Base-by-base conservation (phyloP, 2,888 invertebrate genomes). In the Xanthorhoe designata region DNA sequence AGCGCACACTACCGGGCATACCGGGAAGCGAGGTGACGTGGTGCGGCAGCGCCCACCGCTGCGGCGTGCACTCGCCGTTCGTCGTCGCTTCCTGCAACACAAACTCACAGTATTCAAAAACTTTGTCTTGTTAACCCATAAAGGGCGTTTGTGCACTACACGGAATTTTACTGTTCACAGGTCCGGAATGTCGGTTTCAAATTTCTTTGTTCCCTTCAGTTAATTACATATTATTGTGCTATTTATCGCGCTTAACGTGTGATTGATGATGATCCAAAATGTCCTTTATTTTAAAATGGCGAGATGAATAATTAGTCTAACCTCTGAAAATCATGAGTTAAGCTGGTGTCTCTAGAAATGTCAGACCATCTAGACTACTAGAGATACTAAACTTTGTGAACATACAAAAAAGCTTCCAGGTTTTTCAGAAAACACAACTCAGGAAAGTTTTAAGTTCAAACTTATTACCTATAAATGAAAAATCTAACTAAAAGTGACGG, bases 1-100 rank as follows among this genome's bases (percentile, higher is more conserved):
- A 60, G 17, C 29, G 57, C 53, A 64, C 59, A 61, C 61, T 70
- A 68, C 64, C 68, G 57, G 54, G 61, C 72, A 76, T 87, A 95
- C 95, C 95, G 73, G 95, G 95, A 70, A 95, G 83, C 10, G 95
- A 95, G 50, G 94, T 94, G 68, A 94, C 94, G 82, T 94, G 95
- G 69, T 94, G 95, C 75, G 95, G 95, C 69, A 95, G 79, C 45
- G 92, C 90, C 94, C 94, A 94, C 66, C 94, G 92, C 72, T 93
- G 93, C 51, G 92, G 87, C 49, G 89, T 82, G 76, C 89, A 86
- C 71, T 93, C 92, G 66, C 84, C 86, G 76, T 79, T 82, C 73
- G 70, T 75, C 55, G 75, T 75, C 67, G 78, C 74, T 75, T 92
- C 92, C 92, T 92, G 88, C 3, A 87, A 87, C 73, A 86, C 47